phyloP scores from a whole-genome alignment of 2,797 vertebrate species.

The Eleutherodactylus coqui region DNA sequence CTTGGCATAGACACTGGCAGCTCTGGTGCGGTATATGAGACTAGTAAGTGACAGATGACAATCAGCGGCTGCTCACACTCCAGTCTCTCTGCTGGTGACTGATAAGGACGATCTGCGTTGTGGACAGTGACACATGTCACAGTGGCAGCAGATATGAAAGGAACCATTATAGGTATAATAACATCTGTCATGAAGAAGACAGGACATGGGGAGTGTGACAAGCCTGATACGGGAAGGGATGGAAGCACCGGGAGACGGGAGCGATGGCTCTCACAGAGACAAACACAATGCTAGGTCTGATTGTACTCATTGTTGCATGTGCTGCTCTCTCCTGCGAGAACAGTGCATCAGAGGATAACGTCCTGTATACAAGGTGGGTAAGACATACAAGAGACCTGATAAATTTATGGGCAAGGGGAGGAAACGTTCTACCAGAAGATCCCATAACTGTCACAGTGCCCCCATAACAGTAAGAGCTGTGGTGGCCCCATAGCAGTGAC shows the following conservation, averaged over 20 bases:
- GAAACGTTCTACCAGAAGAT: too few species aligned
- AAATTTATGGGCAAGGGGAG: not conserved
- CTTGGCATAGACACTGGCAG: not conserved
- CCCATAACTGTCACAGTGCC: too few species aligned
- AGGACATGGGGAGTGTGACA: not conserved
- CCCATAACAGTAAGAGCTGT: too few species aligned
- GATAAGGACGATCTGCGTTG: not conserved
- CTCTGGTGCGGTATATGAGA: not conserved
- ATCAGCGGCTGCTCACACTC: not conserved
- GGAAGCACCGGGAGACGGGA: not conserved
- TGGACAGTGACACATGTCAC: slow-evolving; percentile 20
- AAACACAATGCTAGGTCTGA: not conserved
- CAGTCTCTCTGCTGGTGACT: slow-evolving; percentile 18
- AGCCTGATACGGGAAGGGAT: not conserved
- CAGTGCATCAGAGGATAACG: not conserved
- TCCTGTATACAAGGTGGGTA: not conserved
- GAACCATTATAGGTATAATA: not conserved
- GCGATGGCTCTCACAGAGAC: not conserved
- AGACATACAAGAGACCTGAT: not conserved
- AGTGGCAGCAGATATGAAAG: not conserved
- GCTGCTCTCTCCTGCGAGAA: not conserved
- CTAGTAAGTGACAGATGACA: slow-evolving; percentile 6
- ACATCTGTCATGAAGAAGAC: slow-evolving; percentile 13
- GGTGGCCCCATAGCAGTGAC: too few species aligned
- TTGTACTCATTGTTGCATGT: not conserved